These are phyloP conservation scores for Gopherus flavomarginatus DNA, from an alignment of 2,113 vertebrate genomes.

Conservation along the genomic window DNA sequence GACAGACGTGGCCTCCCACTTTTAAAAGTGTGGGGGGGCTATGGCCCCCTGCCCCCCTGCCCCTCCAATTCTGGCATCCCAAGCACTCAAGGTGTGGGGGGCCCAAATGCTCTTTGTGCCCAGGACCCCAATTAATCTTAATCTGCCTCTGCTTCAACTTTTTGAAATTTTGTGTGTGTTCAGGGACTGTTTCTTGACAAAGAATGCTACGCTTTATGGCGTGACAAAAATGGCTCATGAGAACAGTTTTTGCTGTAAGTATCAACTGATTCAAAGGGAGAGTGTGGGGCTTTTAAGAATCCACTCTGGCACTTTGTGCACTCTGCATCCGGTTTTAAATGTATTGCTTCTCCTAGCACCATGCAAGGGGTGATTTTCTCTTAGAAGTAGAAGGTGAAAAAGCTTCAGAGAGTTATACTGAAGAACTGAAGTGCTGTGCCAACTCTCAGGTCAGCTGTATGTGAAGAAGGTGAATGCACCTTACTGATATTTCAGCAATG, in stretches of 20 bases:
- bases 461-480: accelerated
- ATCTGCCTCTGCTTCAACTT: neutral
- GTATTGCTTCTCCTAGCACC: neutral
- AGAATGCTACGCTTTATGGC: neutral
- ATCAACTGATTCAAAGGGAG: neutral
- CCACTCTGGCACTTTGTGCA: neutral
- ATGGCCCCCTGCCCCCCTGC: too few relatives aligned
- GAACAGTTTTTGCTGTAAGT: neutral
- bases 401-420: neutral
- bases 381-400: neutral
- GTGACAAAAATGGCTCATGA: neutral
- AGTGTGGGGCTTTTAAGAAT: neutral
- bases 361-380: neutral
- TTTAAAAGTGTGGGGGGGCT: too few relatives aligned
- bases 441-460: neutral
- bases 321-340: neutral
- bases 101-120: too few relatives aligned
- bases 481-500: accelerated
- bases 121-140: neutral
- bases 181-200: neutral
- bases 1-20: too few relatives aligned
- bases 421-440: accelerated
- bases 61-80: too few relatives aligned
- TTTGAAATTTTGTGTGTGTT: neutral
- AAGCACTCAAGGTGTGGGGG: too few relatives aligned